Evolutionary conservation across 2,888 invertebrate genomes (phyloP).

Genomic region (Bimastos eiseni): DNA sequence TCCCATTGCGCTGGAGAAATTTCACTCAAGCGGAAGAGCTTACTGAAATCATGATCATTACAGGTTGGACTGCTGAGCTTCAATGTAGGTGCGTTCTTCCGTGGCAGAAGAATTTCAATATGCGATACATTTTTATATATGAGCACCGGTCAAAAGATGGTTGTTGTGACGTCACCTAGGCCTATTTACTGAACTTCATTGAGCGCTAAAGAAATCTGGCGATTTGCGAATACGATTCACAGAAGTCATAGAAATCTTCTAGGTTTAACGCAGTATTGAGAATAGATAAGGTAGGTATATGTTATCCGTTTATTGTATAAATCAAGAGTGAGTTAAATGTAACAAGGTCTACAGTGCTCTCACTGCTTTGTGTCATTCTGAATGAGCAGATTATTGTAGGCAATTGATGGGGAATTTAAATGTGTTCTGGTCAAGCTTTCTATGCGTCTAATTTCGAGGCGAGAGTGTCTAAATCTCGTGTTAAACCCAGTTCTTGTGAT

Average conservation of each 20-base stretch:
- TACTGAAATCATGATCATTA: not conserved
- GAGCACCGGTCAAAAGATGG: too few relatives aligned
- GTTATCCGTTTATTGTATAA: not conserved
- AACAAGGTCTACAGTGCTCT: not conserved
- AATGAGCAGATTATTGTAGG: not conserved
- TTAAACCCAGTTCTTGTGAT: not conserved
- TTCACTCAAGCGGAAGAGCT: constrained; percentile 6
- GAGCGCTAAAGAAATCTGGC: too few relatives aligned
- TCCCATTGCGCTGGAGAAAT: not conserved
- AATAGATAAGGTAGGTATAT: not conserved
- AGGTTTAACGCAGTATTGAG: not conserved
- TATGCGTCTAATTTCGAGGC: not conserved
- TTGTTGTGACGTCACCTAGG: too few relatives aligned
- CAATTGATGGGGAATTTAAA: not conserved
- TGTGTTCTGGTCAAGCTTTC: not conserved
- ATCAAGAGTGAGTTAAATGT: not conserved
- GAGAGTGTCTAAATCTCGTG: not conserved
- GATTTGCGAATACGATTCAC: not conserved
- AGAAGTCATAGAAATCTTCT: not conserved
- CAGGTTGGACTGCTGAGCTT: not conserved
- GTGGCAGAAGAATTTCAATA: not conserved
- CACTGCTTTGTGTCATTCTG: not conserved
- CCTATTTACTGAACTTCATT: too few relatives aligned
- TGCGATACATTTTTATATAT: not conserved
- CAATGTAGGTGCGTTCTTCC: not conserved